Base-by-base conservation (phyloP, 2,113 vertebrate species). In the Sorex araneus region DNA sequence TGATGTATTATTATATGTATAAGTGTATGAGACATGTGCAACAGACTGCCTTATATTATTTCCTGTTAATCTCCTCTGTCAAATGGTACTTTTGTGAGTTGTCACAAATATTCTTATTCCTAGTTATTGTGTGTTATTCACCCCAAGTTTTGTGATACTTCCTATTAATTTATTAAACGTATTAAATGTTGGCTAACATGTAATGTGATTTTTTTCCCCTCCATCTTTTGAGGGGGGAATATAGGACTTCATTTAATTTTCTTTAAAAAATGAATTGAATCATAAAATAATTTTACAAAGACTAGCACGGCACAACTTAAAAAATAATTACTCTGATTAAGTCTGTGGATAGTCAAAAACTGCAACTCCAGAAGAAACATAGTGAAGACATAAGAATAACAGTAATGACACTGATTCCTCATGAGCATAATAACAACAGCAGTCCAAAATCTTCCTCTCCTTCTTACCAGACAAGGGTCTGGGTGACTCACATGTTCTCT, bases 91-190 rank as follows among this genome's bases (percentile, higher is more conserved):
- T 95, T 95, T 94, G 94, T 90, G 95, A 96, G 67, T 93, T 94
- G 75, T 95, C 93, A 86, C 30, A 83, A 95, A 95, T 73, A 95
- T 85, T 96, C 83, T 89, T 95, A 95, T 88, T 97, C 27, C 66
- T 90, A 60, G 91, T 93, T 95, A 85, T 74, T 95, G 79, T 95
- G 79, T 92, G 87, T 90, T 85, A 81, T 57, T 88, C 67, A 92
- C 32, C 94, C 64, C 90, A 36, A 75, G 94, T 94, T 96, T 97
- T 95, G 94, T 95, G 94, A 96, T 93, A 97, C 60, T 95, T 95
- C 60, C 83, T 92, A 82, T 96, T 97, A 96, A 95, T 93, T 97
- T 97, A 97, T 97, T 96, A 96, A 95, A 96, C 94, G 95, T 95
- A 95, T 95, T 96, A 97, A 97, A 94, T 80, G 84, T 95, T 94